Conservation (phyloP, 2,797 vertebrate species). For the Tinamus major region DNA sequence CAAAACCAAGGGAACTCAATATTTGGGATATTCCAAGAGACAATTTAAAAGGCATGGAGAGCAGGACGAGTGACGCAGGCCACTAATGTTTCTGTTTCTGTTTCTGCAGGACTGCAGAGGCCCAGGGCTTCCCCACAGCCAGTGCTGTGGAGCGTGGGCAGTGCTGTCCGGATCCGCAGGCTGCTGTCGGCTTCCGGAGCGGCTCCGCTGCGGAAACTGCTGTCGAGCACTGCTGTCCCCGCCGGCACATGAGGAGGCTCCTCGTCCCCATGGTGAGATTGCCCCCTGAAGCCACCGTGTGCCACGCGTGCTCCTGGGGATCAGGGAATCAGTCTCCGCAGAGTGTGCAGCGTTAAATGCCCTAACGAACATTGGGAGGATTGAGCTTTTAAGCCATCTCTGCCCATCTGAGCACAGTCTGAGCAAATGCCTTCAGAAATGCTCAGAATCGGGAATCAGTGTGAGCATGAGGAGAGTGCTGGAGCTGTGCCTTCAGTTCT, state of each 20-base stretch:
- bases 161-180: not conserved
- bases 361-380: rapidly evolving
- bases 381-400: not conserved
- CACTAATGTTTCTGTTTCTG: not conserved
- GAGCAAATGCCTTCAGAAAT: not conserved
- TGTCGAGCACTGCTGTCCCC: not conserved
- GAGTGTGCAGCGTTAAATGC: not conserved
- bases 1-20: not conserved
- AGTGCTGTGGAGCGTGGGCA: rapidly evolving
- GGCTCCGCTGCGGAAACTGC: not conserved
- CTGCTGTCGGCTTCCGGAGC: not conserved
- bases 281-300: rapidly evolving
- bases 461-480: too few species aligned
- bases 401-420: not conserved
- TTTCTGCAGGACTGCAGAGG: not conserved
- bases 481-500: rapidly evolving
- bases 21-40: not conserved
- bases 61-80: not conserved
- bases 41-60: not conserved
- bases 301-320: rapidly evolving
- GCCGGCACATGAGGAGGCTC: rapidly evolving
- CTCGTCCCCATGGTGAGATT: rapidly evolving
- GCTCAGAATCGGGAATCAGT: not conserved
- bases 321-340: not conserved
- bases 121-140: not conserved